Percentiles rank a stretch among this genome's conserved stretches.
Conservation (phyloP, 53 echinoderm and acorn worm species). For the Actinopyga echinites region DNA sequence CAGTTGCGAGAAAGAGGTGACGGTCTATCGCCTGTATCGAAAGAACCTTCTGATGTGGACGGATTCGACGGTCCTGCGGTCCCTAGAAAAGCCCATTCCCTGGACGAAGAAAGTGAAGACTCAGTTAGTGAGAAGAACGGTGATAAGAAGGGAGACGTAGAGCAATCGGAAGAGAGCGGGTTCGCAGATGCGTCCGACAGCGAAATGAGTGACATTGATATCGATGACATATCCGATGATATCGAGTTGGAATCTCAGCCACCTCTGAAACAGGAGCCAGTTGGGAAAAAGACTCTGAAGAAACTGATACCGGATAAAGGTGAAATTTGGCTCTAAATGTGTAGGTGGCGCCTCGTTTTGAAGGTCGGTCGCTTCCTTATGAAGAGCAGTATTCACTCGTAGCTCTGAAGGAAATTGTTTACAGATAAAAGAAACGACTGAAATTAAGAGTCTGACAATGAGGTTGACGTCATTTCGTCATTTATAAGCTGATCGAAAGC, state of each 20-base stretch:
- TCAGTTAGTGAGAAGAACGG: not conserved
- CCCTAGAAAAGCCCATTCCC: not conserved
- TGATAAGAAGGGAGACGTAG: not conserved
- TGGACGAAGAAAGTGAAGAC: not conserved
- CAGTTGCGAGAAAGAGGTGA: constrained; percentile 37
- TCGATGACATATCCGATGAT: constrained; percentile 1
- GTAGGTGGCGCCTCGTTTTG: too few relatives aligned
- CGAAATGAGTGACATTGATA: constrained; percentile 29
- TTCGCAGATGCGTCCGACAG: constrained; percentile 19
- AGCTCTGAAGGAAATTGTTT: too few relatives aligned
- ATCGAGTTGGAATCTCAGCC: not conserved
- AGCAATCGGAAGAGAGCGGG: constrained; percentile 30
- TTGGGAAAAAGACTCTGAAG: constrained; percentile 6
- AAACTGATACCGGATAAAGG: constrained; percentile 26
- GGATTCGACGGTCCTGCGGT: not conserved
- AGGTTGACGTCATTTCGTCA: too few relatives aligned
- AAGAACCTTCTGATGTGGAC: not conserved
- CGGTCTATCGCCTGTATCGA: constrained; percentile 4
- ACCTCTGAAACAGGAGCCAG: not conserved
- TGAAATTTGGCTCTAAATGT: constrained; percentile 26
- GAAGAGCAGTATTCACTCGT: too few relatives aligned
- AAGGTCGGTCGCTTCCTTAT: too few relatives aligned
- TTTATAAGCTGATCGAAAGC: too few relatives aligned
- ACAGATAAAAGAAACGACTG: too few relatives aligned
- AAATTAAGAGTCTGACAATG: too few relatives aligned